Conservation (phyloP, 2,113 vertebrate genomes). For the Pongo abelii region DNA sequence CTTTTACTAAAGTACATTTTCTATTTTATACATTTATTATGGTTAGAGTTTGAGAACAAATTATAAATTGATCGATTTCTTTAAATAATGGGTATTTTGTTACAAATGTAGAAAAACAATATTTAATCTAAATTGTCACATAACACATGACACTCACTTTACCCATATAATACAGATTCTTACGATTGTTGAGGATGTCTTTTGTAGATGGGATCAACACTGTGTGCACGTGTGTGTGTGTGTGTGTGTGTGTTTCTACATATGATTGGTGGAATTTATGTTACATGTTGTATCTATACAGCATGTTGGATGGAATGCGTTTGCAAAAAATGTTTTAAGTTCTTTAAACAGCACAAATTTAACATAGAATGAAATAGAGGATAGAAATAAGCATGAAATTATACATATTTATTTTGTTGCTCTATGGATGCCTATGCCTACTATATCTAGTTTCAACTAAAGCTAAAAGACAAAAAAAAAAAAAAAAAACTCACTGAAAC, state of each 20-base stretch:
- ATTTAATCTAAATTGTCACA: not conserved
- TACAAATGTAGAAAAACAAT: not conserved
- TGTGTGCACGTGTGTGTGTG: not conserved
- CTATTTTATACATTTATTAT: not conserved
- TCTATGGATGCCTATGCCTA: not conserved
- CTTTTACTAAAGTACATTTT: not conserved
- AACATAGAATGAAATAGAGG: not conserved
- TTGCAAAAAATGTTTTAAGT: not conserved
- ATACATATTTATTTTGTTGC: not conserved
- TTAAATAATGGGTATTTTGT: not conserved
- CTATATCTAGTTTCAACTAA: not conserved
- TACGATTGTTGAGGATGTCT: not conserved
- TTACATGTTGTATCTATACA: not conserved
- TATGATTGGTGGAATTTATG: not conserved
- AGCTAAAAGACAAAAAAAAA: not conserved
- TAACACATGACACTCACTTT: not conserved
- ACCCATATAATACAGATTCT: not conserved
- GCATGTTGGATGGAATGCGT: not conserved
- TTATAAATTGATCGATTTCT: not conserved
- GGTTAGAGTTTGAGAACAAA: not conserved
- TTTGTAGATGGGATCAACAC: not conserved
- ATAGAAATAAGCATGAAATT: not conserved
- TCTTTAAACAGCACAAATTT: not conserved
- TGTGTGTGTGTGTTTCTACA: not conserved
- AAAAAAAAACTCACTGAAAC: not conserved